phyloP scores from a whole-genome alignment of 2,113 vertebrate genomes.

The Mesitornis unicolor region DNA sequence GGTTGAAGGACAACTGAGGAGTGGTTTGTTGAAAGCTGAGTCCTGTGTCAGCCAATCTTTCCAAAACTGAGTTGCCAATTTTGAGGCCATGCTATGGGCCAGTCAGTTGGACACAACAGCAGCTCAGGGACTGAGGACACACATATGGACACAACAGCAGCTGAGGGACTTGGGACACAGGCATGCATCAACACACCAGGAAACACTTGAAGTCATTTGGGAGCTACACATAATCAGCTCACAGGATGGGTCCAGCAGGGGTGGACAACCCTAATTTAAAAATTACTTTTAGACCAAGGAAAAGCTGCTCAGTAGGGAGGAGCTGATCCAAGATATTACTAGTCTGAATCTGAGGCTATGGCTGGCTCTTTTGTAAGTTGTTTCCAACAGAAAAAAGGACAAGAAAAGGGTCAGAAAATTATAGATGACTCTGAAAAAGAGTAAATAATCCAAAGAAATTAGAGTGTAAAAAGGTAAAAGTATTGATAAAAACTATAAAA shows the following conservation, averaged over 20 bases:
- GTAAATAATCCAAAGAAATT: not conserved
- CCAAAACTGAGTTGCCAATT: not conserved
- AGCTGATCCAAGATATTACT: not conserved
- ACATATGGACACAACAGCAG: accelerated
- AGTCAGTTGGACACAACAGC: accelerated
- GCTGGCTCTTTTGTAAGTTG: not conserved
- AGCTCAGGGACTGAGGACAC: too few species aligned
- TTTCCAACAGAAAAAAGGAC: not conserved
- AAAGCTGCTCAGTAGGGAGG: not conserved
- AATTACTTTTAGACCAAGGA: not conserved
- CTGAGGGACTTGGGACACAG: not conserved
- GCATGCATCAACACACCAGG: not conserved
- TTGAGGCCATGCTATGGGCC: too few species aligned
- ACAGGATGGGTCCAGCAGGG: not conserved
- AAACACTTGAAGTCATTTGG: not conserved
- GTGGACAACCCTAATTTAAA: not conserved
- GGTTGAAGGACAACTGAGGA: not conserved
- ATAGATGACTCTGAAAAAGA: not conserved
- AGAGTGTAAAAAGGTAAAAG: not conserved
- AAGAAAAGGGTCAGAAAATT: not conserved
- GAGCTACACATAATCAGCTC: not conserved
- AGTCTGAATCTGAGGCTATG: not conserved
- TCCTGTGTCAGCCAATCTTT: not conserved
- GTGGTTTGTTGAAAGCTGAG: not conserved
- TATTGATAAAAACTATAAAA: not conserved